These are phyloP conservation scores for Sanderia malayensis DNA, from an alignment of 30 jellyfish, hydroid and myxozoan species.

Conservation along the genomic window DNA sequence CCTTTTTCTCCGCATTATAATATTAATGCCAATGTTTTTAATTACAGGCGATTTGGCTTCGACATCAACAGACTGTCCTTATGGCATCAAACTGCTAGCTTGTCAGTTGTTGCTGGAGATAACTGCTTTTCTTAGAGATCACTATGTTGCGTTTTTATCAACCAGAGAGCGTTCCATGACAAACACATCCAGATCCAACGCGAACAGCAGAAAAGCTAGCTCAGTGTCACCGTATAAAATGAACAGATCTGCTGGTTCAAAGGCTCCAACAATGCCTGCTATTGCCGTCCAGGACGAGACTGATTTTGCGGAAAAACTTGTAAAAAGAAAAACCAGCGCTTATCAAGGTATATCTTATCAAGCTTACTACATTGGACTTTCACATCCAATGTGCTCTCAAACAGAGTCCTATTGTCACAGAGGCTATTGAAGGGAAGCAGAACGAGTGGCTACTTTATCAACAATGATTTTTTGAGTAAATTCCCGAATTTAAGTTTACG, in stretches of 20 bases:
- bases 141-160: neutral
- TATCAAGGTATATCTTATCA: too few species aligned
- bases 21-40: too few species aligned
- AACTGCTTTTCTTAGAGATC: slow-evolving; percentile 83
- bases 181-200: slow-evolving; percentile 11
- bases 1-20: too few species aligned
- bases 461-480: too few species aligned
- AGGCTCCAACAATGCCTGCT: slow-evolving; percentile 29
- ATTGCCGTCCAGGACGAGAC: slow-evolving; percentile 58
- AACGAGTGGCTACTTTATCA: too few species aligned
- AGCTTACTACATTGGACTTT: too few species aligned
- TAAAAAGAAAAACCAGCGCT: slow-evolving; percentile 33
- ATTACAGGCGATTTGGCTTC: slow-evolving; percentile 63
- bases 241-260: slow-evolving; percentile 3
- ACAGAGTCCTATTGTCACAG: too few species aligned
- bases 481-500: too few species aligned
- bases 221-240: neutral
- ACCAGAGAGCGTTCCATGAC: slow-evolving; percentile 26
- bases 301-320: neutral
- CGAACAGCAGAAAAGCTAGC: slow-evolving; percentile 32
- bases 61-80: slow-evolving; percentile 76
- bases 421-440: too few species aligned
- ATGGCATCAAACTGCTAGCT: slow-evolving; percentile 64
- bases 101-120: slow-evolving; percentile 82
- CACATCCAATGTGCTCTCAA: too few species aligned